phyloP scores from a whole-genome alignment of 2,113 vertebrate genomes.

The Pogona vitticeps region DNA sequence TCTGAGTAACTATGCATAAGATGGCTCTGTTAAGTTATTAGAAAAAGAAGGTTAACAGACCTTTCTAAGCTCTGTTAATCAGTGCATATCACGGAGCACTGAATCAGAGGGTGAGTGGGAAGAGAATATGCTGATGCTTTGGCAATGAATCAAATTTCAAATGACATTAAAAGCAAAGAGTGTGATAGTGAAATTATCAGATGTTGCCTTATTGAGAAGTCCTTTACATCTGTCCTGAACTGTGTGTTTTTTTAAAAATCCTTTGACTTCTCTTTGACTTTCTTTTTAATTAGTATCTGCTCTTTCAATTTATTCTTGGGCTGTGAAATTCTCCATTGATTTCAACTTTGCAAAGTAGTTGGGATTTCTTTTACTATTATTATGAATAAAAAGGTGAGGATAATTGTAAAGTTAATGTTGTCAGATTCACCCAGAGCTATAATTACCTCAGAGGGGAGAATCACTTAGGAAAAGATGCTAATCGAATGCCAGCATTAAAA shows the following conservation, averaged over 20 bases:
- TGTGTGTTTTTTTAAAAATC: background rate
- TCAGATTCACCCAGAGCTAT: conserved; percentile 25
- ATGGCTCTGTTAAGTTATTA: background rate
- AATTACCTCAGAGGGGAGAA: conserved; percentile 23
- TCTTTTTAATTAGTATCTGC: conserved; percentile 16
- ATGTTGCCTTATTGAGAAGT: background rate
- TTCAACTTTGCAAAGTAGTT: conserved; percentile 12
- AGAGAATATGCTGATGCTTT: background rate
- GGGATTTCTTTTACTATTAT: conserved; percentile 28
- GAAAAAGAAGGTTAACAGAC: background rate
- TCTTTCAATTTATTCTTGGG: background rate
- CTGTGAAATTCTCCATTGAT: conserved; percentile 25
- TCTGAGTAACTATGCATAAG: background rate
- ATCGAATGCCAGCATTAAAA: conserved; percentile 4
- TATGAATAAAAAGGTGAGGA: conserved; percentile 17
- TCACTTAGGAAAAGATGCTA: conserved; percentile 21
- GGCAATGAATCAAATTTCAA: conserved; percentile 5
- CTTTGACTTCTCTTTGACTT: conserved; percentile 8
- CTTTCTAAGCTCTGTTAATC: background rate
- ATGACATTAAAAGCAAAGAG: background rate
- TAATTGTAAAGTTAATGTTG: conserved; percentile 16
- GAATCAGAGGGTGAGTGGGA: background rate
- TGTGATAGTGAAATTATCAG: background rate
- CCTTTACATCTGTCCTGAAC: background rate
- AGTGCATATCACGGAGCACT: background rate